Evolutionary conservation across 2,888 invertebrate species (phyloP), one percentile per base, ranked within the genome.

Genomic region (Caenorhabditis becei): DNA sequence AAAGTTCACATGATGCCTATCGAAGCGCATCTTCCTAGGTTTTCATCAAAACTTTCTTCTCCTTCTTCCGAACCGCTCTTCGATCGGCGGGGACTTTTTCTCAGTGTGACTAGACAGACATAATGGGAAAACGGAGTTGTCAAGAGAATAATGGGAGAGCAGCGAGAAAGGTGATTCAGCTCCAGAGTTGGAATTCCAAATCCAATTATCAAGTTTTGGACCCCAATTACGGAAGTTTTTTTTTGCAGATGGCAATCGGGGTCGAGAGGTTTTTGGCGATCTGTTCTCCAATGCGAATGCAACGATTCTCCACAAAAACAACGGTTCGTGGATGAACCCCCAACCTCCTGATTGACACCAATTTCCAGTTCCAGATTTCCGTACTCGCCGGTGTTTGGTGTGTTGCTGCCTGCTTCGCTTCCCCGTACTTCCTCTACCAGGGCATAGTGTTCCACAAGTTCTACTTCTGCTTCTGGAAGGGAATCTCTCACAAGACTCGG

Each of bases 181-280:
- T n/a, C n/a, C 10, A 10, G 32, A 32, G 5, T 32, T 32, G 32
- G 32, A 10, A 32, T n/a, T n/a, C n/a, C n/a, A 32, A 32, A 32
- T 4, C 5, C 5, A 10, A 10, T 7, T 7, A 11, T 41, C 14
- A 14, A 14, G 16, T 41, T 41, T 4, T 4, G 32, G 32, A 10
- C 10, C 5, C 32, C 16, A 41, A 41, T 14, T 41, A 14, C 2
- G 41, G 41, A 41, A 5, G 41, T 7, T 32, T 10, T 4, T 32
- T 7, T 32, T 32, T 32, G 32, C 74, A 89, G 88, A 86, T 89
- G 86, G 84, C 87, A 28, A 87, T 88, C 32, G 87, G 88, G 10
- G 83, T 88, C 28, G 88, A 88, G 53, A 63, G 88, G 8, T 88
- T 85, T 67, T 44, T 88, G 69, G 89, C 87, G 14, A 88, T 89